Evolutionary conservation across 2,113 vertebrate genomes (phyloP).

Genomic region (Stegostoma tigrinum): DNA sequence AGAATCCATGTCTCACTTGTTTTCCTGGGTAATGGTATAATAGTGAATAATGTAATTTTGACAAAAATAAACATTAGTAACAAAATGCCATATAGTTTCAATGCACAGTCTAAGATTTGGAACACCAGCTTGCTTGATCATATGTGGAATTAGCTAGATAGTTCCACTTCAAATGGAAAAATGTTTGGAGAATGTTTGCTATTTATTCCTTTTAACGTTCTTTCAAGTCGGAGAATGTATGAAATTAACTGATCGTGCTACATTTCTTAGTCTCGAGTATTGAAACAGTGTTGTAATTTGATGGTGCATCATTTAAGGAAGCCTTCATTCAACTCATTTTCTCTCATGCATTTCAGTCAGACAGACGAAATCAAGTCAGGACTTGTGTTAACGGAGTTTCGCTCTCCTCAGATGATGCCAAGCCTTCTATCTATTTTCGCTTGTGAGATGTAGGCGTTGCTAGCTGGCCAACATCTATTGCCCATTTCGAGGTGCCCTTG

Average conservation of each 20-base stretch:
- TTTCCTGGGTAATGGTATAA: neutral
- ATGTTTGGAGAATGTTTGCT: neutral
- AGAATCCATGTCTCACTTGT: neutral
- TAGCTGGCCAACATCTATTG: too few relatives aligned
- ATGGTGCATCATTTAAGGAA: neutral
- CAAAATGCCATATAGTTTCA: neutral
- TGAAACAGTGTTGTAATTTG: neutral
- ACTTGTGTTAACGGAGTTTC: too few relatives aligned
- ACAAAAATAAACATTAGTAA: neutral
- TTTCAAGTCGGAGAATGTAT: neutral
- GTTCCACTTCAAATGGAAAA: too few relatives aligned
- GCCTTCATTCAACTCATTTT: neutral
- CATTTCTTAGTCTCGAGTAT: neutral
- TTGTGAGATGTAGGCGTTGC: too few relatives aligned
- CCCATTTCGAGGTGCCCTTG: too few relatives aligned
- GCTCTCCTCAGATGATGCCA: too few relatives aligned
- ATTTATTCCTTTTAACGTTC: neutral
- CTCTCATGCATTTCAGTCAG: neutral
- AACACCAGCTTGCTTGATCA: too few relatives aligned
- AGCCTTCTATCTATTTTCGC: too few relatives aligned
- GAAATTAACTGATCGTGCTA: neutral
- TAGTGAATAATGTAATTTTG: neutral
- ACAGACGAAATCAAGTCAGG: neutral
- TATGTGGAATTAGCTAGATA: too few relatives aligned
- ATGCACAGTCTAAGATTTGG: neutral